These are phyloP conservation scores for Lytechinus variegatus DNA, from an alignment of 35 echinoderm and acorn worm genomes.

Conservation along the genomic window DNA sequence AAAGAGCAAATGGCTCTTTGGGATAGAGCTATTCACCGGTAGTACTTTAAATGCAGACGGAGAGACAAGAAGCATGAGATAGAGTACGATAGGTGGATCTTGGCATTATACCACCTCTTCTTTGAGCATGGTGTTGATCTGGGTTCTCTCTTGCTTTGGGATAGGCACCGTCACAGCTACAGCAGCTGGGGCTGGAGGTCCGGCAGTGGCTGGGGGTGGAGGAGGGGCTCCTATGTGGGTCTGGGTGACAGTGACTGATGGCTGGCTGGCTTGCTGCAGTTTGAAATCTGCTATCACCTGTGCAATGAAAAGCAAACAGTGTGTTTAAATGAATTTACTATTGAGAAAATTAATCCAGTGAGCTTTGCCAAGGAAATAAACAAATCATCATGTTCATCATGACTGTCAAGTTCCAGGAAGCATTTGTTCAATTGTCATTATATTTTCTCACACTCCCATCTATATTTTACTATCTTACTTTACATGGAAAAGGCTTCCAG, in stretches of 20 bases:
- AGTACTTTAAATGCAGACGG: neutral
- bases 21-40: neutral
- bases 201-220: slow-evolving; percentile 7
- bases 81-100: neutral
- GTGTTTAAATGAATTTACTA: neutral
- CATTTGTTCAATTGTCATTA: too few relatives aligned
- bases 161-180: slow-evolving; percentile 13
- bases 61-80: neutral
- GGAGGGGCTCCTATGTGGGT: neutral
- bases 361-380: too few relatives aligned
- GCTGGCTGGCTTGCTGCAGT: slow-evolving; percentile 11
- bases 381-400: too few relatives aligned
- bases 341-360: too few relatives aligned
- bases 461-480: too few relatives aligned
- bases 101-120: slow-evolving; percentile 41
- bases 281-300: slow-evolving; percentile 43
- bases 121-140: slow-evolving; percentile 16
- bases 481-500: too few relatives aligned
- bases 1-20: neutral
- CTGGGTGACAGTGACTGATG: neutral
- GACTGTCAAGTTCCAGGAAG: too few relatives aligned
- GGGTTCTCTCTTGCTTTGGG: slow-evolving; percentile 35
- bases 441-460: too few relatives aligned
- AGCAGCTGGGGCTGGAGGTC: slow-evolving; percentile 17
- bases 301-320: neutral